A percentile compares a stretch with the other conserved stretches of the same genome.
These are phyloP conservation scores for Pterobdella sp. DNA, from an alignment of 2,888 invertebrate genomes.

Conservation along the genomic window DNA sequence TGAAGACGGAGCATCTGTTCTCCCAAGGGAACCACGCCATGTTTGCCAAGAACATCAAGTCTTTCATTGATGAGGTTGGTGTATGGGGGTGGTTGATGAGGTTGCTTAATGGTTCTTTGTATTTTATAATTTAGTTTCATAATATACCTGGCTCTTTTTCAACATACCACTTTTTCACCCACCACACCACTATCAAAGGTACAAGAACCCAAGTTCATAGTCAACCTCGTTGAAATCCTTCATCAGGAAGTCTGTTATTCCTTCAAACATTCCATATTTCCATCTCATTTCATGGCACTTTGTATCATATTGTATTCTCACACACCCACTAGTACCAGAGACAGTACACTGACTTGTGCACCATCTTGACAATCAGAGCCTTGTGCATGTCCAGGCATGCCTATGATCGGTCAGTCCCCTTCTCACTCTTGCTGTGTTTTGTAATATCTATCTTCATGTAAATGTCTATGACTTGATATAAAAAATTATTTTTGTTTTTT, in stretches of 20 bases:
- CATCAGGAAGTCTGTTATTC: constrained; percentile 24
- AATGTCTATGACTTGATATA: no score
- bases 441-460: background rate
- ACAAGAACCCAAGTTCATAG: constrained; percentile 24
- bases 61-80: background rate
- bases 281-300: background rate
- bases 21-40: constrained; percentile 15
- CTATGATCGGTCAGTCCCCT: constrained; percentile 12
- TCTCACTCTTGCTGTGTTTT: background rate
- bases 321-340: constrained; percentile 20
- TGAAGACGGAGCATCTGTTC: constrained; percentile 25
- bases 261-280: background rate
- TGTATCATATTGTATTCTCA: background rate
- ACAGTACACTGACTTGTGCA: constrained; percentile 15
- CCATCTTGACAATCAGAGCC: constrained; percentile 23
- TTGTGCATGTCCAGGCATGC: constrained; percentile 24
- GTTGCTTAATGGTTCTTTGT: background rate
- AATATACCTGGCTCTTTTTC: background rate
- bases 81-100: no score
- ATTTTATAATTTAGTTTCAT: background rate
- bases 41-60: constrained; percentile 18
- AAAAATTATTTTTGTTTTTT: background rate
- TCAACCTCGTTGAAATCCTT: constrained; percentile 25
- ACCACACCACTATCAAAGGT: background rate
- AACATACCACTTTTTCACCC: background rate